phyloP scores from a whole-genome alignment of 1,140 invertebrate species.

The Xylocopa sonorina region DNA sequence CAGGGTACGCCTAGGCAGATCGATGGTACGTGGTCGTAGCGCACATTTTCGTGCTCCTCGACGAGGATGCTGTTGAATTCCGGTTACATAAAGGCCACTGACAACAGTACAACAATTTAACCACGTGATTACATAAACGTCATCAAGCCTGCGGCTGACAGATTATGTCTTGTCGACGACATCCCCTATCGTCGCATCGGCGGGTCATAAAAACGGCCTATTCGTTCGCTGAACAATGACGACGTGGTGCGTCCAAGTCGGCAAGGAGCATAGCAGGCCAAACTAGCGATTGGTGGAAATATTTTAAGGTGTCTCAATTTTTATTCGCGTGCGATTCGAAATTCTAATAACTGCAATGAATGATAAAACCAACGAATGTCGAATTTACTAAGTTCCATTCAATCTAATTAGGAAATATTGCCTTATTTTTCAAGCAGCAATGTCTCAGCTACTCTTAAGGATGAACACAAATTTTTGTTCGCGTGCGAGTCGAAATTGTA shows the following conservation, averaged over 20 bases:
- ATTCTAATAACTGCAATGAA: too few relatives aligned
- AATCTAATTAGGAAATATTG: too few relatives aligned
- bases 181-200: constrained; percentile 56
- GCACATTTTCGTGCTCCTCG: constrained; percentile 41
- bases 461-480: too few relatives aligned
- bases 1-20: not conserved
- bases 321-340: not conserved
- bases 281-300: not conserved
- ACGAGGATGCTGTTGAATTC: constrained; percentile 50
- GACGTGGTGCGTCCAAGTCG: not conserved
- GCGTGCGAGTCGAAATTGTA: too few relatives aligned
- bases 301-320: not conserved
- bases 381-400: too few relatives aligned
- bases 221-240: constrained; percentile 14
- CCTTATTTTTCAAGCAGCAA: too few relatives aligned
- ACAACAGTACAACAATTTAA: constrained; percentile 69
- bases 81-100: constrained; percentile 53
- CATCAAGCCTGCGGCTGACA: constrained; percentile 70
- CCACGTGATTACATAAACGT: constrained; percentile 72
- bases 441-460: too few relatives aligned
- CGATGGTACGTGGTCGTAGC: constrained; percentile 1
- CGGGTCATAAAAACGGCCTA: constrained; percentile 56
- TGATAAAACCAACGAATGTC: too few relatives aligned
- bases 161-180: constrained; percentile 69
- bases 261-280: not conserved